Percentiles rank a stretch among this genome's conserved stretches.
These are phyloP conservation scores for Laupala kohalensis DNA, from an alignment of 1,140 invertebrate species.

Conservation along the genomic window DNA sequence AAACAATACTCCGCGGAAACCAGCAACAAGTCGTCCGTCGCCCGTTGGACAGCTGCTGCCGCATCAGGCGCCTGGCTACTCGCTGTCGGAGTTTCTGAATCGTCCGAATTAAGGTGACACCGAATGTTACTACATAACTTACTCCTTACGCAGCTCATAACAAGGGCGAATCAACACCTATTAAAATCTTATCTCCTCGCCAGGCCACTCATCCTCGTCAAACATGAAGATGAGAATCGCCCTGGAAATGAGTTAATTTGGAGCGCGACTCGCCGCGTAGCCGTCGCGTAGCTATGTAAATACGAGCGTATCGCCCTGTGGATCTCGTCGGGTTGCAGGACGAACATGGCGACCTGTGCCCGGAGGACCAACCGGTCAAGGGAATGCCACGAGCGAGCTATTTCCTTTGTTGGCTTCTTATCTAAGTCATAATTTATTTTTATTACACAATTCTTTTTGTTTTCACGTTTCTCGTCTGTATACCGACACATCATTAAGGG, in stretches of 20 bases:
- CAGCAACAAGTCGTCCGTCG: no score
- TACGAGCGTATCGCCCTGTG: background rate
- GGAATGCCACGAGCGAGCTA: no score
- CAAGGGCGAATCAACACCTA: background rate
- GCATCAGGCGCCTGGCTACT: no score
- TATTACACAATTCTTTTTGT: no score
- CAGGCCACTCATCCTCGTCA: background rate
- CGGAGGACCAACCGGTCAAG: no score
- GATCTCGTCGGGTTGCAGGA: background rate
- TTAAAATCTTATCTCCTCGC: background rate
- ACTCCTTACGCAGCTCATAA: background rate
- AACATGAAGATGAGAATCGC: background rate
- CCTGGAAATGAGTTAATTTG: background rate
- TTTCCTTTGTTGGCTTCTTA: no score
- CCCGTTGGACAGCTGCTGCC: no score
- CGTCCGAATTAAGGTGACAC: background rate
- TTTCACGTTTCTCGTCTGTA: no score
- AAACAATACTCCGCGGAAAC: no score
- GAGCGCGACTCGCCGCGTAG: background rate
- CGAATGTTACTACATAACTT: background rate
- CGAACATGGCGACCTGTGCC: background rate
- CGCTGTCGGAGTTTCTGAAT: background rate
- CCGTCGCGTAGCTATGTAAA: background rate
- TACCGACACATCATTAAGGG: no score
- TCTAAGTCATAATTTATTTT: no score